Conservation (phyloP, 2,797 vertebrate genomes). For the Syngnathus acus region DNA sequence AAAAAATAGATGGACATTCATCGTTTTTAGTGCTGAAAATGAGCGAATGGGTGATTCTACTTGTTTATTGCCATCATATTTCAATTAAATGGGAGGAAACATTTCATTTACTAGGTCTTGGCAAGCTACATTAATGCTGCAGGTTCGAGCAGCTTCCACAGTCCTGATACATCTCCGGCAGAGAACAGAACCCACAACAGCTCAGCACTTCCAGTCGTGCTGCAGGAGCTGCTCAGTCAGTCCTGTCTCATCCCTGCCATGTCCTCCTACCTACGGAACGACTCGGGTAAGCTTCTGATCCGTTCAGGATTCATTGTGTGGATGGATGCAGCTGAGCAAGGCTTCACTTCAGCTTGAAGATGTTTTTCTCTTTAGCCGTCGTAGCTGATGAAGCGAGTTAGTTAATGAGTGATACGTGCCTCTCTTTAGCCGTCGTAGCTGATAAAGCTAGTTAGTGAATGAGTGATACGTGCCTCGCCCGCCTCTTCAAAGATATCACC, state of each 20-base stretch:
- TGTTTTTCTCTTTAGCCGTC: not conserved
- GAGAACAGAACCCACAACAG: constrained; percentile 84
- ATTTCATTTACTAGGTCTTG: constrained; percentile 77
- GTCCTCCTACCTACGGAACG: constrained; percentile 96
- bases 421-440: not conserved
- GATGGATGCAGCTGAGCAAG: not conserved
- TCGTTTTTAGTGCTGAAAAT: too few relatives aligned
- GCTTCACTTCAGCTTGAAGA: not conserved
- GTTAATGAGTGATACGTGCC: not conserved
- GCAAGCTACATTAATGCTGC: constrained; percentile 97
- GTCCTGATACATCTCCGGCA: constrained; percentile 70
- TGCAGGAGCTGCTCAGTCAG: constrained; percentile 90
- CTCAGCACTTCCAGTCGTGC: constrained; percentile 83
- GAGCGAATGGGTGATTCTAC: too few relatives aligned
- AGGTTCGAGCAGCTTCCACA: constrained; percentile 70
- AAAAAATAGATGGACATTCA: not conserved
- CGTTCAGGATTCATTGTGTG: not conserved
- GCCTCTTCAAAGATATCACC: constrained; percentile 6
- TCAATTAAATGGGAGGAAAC: too few relatives aligned
- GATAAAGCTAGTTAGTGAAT: not conserved
- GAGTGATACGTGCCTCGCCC: not conserved
- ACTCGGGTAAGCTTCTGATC: constrained; percentile 77
- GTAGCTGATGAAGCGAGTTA: not conserved
- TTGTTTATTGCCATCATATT: too few relatives aligned
- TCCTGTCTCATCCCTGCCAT: constrained; percentile 97